Conservation (phyloP, 2,888 invertebrate species). For the Mystacides longicornis region DNA sequence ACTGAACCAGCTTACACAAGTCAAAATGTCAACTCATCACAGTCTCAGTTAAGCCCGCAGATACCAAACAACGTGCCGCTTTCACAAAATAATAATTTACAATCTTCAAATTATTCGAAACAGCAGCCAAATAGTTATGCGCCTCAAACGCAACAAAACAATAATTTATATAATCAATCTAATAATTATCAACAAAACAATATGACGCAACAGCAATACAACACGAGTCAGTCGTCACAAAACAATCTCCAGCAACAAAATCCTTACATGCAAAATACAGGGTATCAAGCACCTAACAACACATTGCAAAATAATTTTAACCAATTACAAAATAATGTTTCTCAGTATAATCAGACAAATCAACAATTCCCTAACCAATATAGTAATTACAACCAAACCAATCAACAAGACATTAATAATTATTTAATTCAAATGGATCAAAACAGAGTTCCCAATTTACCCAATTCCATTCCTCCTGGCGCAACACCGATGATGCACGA, state of each 20-base stretch:
- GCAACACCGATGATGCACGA: slow-evolving; percentile 22
- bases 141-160: slow-evolving; percentile 29
- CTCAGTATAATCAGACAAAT: slow-evolving; percentile 32
- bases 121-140: slow-evolving; percentile 33
- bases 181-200: slow-evolving; percentile 12
- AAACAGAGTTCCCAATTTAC: slow-evolving; percentile 25
- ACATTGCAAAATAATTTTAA: slow-evolving; percentile 23
- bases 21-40: slow-evolving; percentile 21
- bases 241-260: slow-evolving; percentile 26
- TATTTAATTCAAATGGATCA: slow-evolving; percentile 19
- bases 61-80: slow-evolving; percentile 20
- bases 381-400: slow-evolving; percentile 26
- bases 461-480: slow-evolving; percentile 26
- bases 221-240: slow-evolving; percentile 30
- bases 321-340: slow-evolving; percentile 30
- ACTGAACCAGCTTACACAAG: slow-evolving; percentile 30
- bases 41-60: slow-evolving; percentile 17
- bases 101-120: slow-evolving; percentile 33
- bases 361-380: slow-evolving; percentile 27
- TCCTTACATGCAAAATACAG: slow-evolving; percentile 26
- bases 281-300: slow-evolving; percentile 28
- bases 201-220: slow-evolving; percentile 28
- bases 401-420: slow-evolving; percentile 16
- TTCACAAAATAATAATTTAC: slow-evolving; percentile 27
- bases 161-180: slow-evolving; percentile 23